Evolutionary conservation across 1,140 invertebrate species (phyloP).

Genomic region (Caerostris extrusa): DNA sequence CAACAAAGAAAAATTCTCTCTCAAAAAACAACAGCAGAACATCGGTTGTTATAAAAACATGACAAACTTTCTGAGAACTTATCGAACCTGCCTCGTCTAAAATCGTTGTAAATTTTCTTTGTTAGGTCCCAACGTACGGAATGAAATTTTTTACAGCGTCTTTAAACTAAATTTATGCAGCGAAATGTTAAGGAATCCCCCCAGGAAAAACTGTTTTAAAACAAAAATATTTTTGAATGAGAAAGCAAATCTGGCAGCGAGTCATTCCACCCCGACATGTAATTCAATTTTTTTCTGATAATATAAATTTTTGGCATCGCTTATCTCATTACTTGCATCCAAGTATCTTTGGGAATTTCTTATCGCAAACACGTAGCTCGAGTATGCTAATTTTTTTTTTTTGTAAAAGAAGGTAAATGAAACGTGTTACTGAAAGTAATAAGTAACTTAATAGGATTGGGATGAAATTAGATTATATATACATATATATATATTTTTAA

Average conservation of each 20-base stretch:
- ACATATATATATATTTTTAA: neutral
- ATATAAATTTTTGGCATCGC: neutral
- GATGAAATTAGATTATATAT: neutral
- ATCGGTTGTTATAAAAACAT: neutral
- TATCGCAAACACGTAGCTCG: neutral
- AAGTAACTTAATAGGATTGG: neutral
- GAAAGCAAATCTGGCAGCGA: neutral
- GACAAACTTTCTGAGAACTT: neutral
- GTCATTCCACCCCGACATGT: neutral
- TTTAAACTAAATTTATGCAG: constrained; percentile 29
- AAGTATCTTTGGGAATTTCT: neutral
- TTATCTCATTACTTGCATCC: neutral
- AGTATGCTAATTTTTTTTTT: neutral
- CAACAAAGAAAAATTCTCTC: neutral
- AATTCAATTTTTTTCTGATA: neutral
- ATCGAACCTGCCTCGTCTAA: neutral
- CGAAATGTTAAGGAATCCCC: neutral
- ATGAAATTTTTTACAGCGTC: neutral
- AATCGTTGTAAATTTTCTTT: neutral
- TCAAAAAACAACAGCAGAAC: neutral
- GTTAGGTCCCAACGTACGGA: neutral
- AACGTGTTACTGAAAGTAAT: neutral
- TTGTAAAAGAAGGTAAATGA: neutral
- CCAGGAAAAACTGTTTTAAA: neutral
- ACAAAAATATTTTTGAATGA: neutral